A percentile compares a stretch with the other conserved stretches of the same genome.
Evolutionary conservation across 2,797 vertebrate genomes (phyloP).

Genomic region (Salmo trutta): DNA sequence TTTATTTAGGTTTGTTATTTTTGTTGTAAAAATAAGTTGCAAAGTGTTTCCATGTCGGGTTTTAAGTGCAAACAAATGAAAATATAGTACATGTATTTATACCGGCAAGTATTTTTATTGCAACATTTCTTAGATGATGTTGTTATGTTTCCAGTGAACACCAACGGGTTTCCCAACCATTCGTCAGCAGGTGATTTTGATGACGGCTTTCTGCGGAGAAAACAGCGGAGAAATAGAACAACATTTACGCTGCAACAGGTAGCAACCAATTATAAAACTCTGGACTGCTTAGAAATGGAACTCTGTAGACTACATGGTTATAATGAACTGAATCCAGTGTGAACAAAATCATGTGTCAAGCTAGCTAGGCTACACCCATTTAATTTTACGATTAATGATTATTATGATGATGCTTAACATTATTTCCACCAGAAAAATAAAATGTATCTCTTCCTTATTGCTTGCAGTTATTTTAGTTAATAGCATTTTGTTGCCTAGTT

Average conservation of each 20-base stretch:
- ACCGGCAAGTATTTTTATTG: neutral
- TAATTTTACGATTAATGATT: neutral
- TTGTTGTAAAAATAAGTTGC: neutral
- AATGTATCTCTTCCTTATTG: neutral
- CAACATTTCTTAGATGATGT: neutral
- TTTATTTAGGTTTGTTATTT: neutral
- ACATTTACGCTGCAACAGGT: slow-evolving; percentile 99
- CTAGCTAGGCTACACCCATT: neutral
- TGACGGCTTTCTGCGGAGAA: slow-evolving; percentile 94
- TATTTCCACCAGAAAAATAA: neutral
- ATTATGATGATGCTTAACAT: neutral
- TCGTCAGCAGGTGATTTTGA: slow-evolving; percentile 90
- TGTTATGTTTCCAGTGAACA: slow-evolving; percentile 73
- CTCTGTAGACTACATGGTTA: neutral
- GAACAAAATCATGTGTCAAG: neutral
- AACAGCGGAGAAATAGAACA: slow-evolving; percentile 96
- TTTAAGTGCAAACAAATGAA: neutral
- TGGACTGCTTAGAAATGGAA: neutral
- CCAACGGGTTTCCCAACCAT: slow-evolving; percentile 88
- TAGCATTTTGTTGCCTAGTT: neutral
- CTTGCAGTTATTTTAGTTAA: neutral
- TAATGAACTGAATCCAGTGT: neutral
- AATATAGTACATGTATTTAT: neutral
- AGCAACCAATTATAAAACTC: slow-evolving; percentile 35
- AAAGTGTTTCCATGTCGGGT: neutral